A percentile compares a stretch with the other conserved stretches of the same genome.
Evolutionary conservation across 2,797 vertebrate genomes (phyloP).

Genomic region (Squalus acanthias): DNA sequence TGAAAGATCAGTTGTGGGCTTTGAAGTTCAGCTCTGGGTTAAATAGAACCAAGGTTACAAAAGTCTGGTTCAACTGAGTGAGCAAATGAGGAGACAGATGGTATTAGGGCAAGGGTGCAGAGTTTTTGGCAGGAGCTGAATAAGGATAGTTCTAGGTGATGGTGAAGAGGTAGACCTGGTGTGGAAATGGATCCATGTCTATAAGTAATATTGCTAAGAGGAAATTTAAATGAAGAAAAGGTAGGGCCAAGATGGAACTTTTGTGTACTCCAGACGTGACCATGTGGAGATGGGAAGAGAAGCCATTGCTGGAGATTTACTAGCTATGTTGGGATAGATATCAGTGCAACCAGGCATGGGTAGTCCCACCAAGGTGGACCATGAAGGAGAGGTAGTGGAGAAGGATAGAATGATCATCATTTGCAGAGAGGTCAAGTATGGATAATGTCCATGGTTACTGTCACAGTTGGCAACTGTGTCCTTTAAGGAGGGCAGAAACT

Average conservation of each 20-base stretch:
- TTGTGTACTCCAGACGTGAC: not conserved
- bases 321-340: not conserved
- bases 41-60: too few species aligned
- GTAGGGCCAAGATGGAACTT: not conserved
- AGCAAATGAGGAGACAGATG: too few species aligned
- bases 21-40: too few species aligned
- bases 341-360: not conserved
- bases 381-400: not conserved
- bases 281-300: not conserved
- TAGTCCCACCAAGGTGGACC: not conserved
- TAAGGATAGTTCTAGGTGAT: too few species aligned
- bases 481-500: not conserved
- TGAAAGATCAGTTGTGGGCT: too few species aligned
- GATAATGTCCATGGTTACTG: not conserved
- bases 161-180: too few species aligned
- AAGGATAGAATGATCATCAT: not conserved
- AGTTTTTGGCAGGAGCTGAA: too few species aligned
- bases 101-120: too few species aligned
- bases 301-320: not conserved
- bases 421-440: not conserved
- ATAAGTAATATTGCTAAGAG: too few species aligned
- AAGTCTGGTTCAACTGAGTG: too few species aligned
- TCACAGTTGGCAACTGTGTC: not conserved
- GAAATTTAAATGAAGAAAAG: not conserved
- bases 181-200: too few species aligned